Evolutionary conservation across 2,113 vertebrate species (phyloP), one percentile per base, ranked within the genome.

Genomic region (Phalacrocorax brasilianus): DNA sequence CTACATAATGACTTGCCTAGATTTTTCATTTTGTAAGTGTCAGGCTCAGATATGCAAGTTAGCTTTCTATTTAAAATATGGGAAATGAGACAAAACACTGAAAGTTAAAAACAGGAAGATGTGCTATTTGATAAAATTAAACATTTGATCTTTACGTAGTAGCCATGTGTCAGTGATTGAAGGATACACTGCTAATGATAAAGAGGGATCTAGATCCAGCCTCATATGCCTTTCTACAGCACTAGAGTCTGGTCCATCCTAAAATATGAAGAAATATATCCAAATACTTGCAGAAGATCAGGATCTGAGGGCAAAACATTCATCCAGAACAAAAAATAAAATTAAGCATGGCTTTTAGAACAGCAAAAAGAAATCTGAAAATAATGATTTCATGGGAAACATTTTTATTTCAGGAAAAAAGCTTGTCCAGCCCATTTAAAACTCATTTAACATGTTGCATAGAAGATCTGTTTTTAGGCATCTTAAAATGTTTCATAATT

Each of bases 401-500:
- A 32, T 59, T 66, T 92, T 76, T 71, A 17, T 62, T 86, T 96
- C 81, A 89, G 63, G 59, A 73, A 65, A 65, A 80, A 68, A 10
- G 2, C 74, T 89, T 83, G 21, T 14, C 18, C 44, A 55, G 30
- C 23, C 45, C 17, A 68, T 82, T 95, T 95, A 47, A 89, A 97
- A 85, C 24, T 72, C 68, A 56, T 78, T 35, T 78, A 78, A 61
- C 56, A 33, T 52, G 77, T 85, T 55, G 11, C 5, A 65, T 77
- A 75, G 66, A 88, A 96, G 40, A 84, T 87, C 30, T 78, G 93
- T 95, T 94, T 65, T 90, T 71, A 95, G 89, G 73, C 75, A 93
- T 93, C 71, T 96, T 66, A 89, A 80, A 94, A 85, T 93, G 63
- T 65, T 66, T 91, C 53, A 61, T 80, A 91, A 92, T 40, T 76